These are phyloP conservation scores for Mustela nigripes DNA, from an alignment of 2,113 vertebrate genomes.

Conservation along the genomic window DNA sequence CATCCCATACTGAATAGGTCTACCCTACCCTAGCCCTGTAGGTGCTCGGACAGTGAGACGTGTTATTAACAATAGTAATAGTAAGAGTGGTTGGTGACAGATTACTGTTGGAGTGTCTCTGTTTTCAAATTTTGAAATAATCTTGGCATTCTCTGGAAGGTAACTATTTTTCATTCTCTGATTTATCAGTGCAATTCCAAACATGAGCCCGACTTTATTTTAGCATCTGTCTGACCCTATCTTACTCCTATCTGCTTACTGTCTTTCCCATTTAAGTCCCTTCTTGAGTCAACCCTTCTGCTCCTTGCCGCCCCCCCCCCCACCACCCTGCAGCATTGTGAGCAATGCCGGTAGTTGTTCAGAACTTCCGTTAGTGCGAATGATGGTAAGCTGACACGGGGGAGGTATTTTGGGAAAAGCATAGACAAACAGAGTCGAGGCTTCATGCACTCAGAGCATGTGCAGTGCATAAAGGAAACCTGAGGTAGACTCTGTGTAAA, in stretches of 20 bases:
- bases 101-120: background rate
- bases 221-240: background rate
- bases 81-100: background rate
- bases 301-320: too few species aligned
- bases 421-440: background rate
- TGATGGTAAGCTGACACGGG: background rate
- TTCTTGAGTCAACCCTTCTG: background rate
- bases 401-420: background rate
- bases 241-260: background rate
- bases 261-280: background rate
- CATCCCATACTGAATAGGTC: background rate
- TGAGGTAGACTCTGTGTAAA: background rate
- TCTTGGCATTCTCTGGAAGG: background rate
- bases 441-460: too few species aligned
- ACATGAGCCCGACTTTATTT: background rate
- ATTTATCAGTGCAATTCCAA: background rate
- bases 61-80: background rate
- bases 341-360: background rate
- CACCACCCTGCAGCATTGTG: background rate
- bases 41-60: background rate
- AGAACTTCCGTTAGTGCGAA: background rate
- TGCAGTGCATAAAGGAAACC: background rate
- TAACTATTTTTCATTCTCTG: background rate
- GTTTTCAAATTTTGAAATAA: slow-evolving; percentile 6
- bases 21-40: background rate